Percentiles rank a stretch among this genome's conserved stretches.
phyloP scores from a whole-genome alignment of 2,797 vertebrate species.

The Neoniphon sammara region DNA sequence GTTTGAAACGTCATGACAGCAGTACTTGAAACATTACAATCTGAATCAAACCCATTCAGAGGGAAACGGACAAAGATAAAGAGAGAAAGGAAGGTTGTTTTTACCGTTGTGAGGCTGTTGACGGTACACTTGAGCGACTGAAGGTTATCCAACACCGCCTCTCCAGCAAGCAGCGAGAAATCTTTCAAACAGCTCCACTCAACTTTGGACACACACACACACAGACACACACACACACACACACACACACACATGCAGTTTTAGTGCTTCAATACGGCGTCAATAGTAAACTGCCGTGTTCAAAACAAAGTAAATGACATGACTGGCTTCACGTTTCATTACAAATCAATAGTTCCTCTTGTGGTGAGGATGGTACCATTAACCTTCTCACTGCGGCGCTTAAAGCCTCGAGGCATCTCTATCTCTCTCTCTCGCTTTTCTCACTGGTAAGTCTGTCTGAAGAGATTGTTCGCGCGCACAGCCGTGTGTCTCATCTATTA shows the following conservation, averaged over 20 bases:
- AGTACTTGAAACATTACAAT: too few relatives aligned
- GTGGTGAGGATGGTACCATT: conserved; percentile 15
- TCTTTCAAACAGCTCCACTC: conserved; percentile 95
- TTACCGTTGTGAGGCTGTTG: conserved; percentile 90
- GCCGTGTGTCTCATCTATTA: too few relatives aligned
- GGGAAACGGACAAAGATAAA: not conserved
- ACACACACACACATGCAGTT: conserved; percentile 37
- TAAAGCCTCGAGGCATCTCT: not conserved
- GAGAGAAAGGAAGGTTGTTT: conserved; percentile 6
- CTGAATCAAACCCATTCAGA: too few relatives aligned
- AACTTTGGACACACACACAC: conserved; percentile 78
- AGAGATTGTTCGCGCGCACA: too few relatives aligned
- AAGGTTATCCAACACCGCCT: conserved; percentile 89
- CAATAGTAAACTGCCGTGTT: not conserved
- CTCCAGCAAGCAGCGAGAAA: conserved; percentile 90
- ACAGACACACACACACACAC: conserved; percentile 34
- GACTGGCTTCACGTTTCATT: not conserved
- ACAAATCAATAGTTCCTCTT: conserved; percentile 50
- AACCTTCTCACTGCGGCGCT: conserved; percentile 31
- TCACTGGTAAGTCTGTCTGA: not conserved
- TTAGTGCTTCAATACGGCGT: not conserved
- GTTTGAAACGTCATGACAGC: too few relatives aligned
- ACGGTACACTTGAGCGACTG: conserved; percentile 89
- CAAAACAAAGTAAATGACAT: not conserved
- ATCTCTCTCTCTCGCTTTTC: not conserved